These are phyloP conservation scores for Drosophila ananassae DNA, from an alignment of 1,140 invertebrate species.

Conservation along the genomic window DNA sequence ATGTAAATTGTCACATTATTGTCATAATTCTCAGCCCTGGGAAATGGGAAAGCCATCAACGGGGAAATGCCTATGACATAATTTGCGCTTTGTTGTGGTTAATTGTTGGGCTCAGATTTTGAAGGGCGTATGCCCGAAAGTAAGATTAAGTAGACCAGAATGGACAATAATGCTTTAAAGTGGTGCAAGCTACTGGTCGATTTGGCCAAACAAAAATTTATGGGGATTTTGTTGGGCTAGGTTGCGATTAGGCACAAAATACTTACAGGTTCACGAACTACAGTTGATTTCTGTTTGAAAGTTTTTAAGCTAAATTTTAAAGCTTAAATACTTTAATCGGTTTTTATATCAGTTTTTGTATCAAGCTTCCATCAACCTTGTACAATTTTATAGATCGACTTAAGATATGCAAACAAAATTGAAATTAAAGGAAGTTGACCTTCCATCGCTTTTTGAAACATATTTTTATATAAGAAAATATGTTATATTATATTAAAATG, in stretches of 20 bases:
- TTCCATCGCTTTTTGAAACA: too few relatives aligned
- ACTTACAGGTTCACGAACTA: not conserved
- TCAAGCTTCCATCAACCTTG: not conserved
- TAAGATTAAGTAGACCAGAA: slow-evolving; percentile 6
- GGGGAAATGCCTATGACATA: slow-evolving; percentile 71
- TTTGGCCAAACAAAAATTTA: slow-evolving; percentile 1
- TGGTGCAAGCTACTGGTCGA: slow-evolving; percentile 31
- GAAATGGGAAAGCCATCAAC: slow-evolving; percentile 72
- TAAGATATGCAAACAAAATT: too few relatives aligned
- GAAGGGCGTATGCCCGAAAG: slow-evolving; percentile 53
- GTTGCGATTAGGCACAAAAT: not conserved
- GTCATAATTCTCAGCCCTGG: slow-evolving; percentile 68
- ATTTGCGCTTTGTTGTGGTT: slow-evolving; percentile 79
- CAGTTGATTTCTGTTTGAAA: too few relatives aligned
- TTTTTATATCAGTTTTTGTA: too few relatives aligned
- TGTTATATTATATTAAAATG: too few relatives aligned
- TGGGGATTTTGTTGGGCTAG: not conserved
- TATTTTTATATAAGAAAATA: too few relatives aligned
- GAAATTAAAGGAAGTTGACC: too few relatives aligned
- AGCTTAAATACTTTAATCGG: too few relatives aligned
- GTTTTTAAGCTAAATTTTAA: too few relatives aligned
- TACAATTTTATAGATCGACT: too few relatives aligned
- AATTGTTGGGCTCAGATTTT: slow-evolving; percentile 54
- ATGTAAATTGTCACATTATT: slow-evolving; percentile 82
- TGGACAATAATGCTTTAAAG: slow-evolving; percentile 26